Percentiles rank a stretch among this genome's conserved stretches.
phyloP scores from a whole-genome alignment of 2,888 invertebrate species.

The Gerris lacustris region DNA sequence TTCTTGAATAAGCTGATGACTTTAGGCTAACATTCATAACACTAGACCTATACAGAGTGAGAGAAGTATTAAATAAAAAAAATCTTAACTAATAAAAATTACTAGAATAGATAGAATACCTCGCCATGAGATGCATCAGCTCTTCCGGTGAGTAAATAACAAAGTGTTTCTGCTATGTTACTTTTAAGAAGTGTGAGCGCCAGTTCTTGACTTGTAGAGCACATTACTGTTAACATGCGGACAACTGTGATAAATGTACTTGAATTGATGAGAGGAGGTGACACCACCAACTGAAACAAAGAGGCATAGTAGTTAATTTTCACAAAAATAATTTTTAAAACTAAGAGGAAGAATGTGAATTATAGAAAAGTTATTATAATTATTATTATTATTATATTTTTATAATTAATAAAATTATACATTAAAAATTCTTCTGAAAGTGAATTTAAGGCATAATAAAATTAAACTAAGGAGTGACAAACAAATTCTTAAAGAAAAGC shows the following conservation, averaged over 20 bases:
- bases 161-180: conserved; percentile 89
- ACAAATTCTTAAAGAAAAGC: too few relatives aligned
- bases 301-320: neutral
- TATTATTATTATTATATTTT: too few relatives aligned
- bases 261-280: conserved; percentile 89
- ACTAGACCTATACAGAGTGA: too few relatives aligned
- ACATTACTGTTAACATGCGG: conserved; percentile 91
- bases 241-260: conserved; percentile 93
- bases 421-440: too few relatives aligned
- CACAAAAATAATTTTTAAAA: neutral
- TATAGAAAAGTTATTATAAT: neutral
- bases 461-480: too few relatives aligned
- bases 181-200: conserved; percentile 84
- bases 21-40: too few relatives aligned
- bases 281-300: conserved; percentile 62
- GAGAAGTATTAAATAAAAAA: too few relatives aligned
- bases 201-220: conserved; percentile 85
- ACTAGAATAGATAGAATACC: conserved; percentile 21
- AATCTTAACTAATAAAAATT: too few relatives aligned
- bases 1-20: too few relatives aligned
- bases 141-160: conserved; percentile 84
- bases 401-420: too few relatives aligned
- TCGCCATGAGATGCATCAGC: conserved; percentile 47
- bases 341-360: neutral
- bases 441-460: too few relatives aligned